Conservation (phyloP, 30 jellyfish, hydroid and myxozoan species). For the Chironex yamaguchii region DNA sequence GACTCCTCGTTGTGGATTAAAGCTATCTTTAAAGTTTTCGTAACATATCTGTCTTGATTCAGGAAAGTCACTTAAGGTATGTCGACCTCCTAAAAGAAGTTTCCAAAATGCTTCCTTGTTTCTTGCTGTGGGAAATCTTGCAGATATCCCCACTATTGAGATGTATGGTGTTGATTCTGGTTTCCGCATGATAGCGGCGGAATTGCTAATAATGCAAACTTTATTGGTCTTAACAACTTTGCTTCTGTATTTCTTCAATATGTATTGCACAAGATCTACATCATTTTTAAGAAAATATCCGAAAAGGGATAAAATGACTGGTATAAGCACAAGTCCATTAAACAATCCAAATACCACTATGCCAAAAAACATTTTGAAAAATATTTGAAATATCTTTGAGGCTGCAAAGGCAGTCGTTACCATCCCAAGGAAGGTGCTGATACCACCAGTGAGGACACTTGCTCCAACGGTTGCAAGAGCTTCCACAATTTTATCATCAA, state of each 20-base stretch:
- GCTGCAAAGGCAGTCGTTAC: constrained; percentile 67
- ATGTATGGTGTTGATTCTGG: neutral
- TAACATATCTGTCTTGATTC: neutral
- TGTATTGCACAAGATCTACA: neutral
- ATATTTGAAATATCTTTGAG: constrained; percentile 50
- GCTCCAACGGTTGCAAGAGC: constrained; percentile 64
- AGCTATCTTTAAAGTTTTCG: neutral
- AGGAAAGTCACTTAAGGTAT: constrained; percentile 52
- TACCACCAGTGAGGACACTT: constrained; percentile 65
- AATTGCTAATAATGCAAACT: neutral
- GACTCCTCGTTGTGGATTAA: constrained; percentile 33
- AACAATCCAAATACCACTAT: constrained; percentile 50
- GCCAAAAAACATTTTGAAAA: constrained; percentile 76
- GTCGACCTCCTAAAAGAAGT: constrained; percentile 13
- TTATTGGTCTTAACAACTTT: too few relatives aligned
- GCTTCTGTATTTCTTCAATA: too few relatives aligned
- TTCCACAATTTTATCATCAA: constrained; percentile 24
- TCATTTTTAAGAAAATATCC: neutral
- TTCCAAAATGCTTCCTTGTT: constrained; percentile 53
- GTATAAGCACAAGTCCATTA: constrained; percentile 71
- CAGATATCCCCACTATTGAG: constrained; percentile 50
- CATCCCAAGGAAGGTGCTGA: constrained; percentile 75
- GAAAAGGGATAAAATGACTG: constrained; percentile 61
- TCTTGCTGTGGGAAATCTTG: constrained; percentile 56
- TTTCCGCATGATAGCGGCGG: too few relatives aligned